A percentile compares a stretch with the other conserved stretches of the same genome.
Evolutionary conservation across 2,888 invertebrate genomes (phyloP).

Genomic region (Laspeyria flexula): DNA sequence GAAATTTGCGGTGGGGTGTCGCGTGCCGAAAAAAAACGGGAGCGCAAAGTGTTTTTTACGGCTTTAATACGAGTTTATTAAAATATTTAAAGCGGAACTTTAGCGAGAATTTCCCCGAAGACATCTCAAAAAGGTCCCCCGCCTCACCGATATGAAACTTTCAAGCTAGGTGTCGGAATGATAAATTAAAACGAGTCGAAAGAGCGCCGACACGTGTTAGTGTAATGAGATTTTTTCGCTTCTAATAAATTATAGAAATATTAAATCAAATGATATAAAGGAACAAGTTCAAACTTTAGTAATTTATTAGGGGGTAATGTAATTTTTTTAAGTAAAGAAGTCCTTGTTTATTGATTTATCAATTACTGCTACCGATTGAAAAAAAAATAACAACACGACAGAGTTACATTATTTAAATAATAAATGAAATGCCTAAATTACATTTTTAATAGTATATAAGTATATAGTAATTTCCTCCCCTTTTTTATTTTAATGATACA

Average conservation of each 20-base stretch:
- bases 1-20: constrained; percentile 65
- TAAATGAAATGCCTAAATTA: no score
- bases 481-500: no score
- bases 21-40: constrained; percentile 68
- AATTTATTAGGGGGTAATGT: constrained; percentile 1
- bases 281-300: neutral
- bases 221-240: constrained; percentile 58
- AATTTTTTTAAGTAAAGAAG: no score
- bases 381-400: no score
- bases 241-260: constrained; percentile 45
- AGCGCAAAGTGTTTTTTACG: constrained; percentile 84
- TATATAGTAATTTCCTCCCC: no score
- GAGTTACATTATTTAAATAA: no score
- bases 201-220: constrained; percentile 60
- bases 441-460: no score
- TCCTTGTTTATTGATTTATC: no score
- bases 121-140: constrained; percentile 71
- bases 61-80: constrained; percentile 84
- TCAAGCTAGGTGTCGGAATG: constrained; percentile 70
- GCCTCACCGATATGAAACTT: constrained; percentile 66
- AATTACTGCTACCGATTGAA: no score
- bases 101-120: constrained; percentile 82
- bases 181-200: constrained; percentile 76
- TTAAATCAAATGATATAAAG: constrained; percentile 15
- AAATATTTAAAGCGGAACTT: constrained; percentile 85